Percentiles rank a stretch among this genome's conserved stretches.
Conservation (phyloP, 1,140 invertebrate genomes). For the Phymorhynchus buccinoides region DNA sequence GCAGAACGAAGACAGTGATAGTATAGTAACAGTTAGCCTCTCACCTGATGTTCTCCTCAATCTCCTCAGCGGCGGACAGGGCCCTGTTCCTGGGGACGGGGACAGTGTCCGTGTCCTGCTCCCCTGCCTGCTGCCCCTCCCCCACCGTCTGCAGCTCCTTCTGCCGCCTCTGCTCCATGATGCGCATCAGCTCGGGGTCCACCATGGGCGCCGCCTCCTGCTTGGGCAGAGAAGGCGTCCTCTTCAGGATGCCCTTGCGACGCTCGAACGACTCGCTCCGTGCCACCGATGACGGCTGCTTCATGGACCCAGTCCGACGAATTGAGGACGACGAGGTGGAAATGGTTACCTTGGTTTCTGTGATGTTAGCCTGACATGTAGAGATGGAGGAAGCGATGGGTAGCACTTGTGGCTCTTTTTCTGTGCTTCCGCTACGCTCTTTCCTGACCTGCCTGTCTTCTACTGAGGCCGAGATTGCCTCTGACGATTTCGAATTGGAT, state of each 20-base stretch:
- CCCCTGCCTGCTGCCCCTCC: slow-evolving; percentile 27
- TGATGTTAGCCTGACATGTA: background rate
- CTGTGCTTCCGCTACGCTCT: background rate
- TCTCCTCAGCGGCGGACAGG: slow-evolving; percentile 48
- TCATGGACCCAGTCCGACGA: slow-evolving; percentile 20
- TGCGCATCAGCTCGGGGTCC: slow-evolving; percentile 51
- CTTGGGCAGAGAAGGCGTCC: slow-evolving; percentile 47
- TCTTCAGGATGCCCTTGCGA: slow-evolving; percentile 51
- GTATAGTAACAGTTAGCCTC: background rate
- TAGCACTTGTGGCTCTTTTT: background rate
- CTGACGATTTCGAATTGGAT: background rate
- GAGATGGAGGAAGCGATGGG: background rate
- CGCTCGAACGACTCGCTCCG: slow-evolving; percentile 39
- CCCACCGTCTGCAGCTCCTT: slow-evolving; percentile 36
- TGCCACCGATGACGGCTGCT: background rate
- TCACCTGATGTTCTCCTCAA: slow-evolving; percentile 48
- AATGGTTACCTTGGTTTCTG: background rate
- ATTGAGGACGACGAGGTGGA: background rate
- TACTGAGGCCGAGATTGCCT: background rate
- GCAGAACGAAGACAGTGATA: too few relatives aligned
- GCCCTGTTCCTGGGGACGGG: background rate
- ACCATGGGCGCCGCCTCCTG: slow-evolving; percentile 26
- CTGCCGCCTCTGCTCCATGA: slow-evolving; percentile 44
- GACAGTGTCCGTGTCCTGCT: background rate
- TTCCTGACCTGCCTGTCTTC: background rate